phyloP scores from a whole-genome alignment of 2,113 vertebrate species.

The Rhynchomys soricoides region DNA sequence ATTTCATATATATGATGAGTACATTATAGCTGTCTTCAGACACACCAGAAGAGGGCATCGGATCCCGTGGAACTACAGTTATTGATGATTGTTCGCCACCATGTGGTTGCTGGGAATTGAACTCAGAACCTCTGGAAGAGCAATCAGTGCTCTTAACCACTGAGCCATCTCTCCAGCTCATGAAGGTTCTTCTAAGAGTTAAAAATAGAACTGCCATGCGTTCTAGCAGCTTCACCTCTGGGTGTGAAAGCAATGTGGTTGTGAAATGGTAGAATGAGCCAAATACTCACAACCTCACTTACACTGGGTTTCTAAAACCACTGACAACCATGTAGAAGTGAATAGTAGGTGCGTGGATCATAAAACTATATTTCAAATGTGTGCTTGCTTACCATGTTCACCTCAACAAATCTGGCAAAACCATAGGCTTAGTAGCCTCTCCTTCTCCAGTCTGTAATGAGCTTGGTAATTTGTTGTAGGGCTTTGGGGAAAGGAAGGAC shows the following conservation, averaged over 20 bases:
- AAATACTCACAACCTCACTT: background rate
- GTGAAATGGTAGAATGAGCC: background rate
- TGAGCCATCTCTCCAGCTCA: too few species aligned
- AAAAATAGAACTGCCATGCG: background rate
- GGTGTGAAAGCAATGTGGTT: background rate
- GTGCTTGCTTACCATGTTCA: background rate
- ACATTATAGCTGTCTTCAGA: too few species aligned
- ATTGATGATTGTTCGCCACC: too few species aligned
- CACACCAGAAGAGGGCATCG: too few species aligned
- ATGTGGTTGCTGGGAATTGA: too few species aligned
- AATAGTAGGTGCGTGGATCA: background rate
- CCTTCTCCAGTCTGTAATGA: background rate
- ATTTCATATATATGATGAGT: too few species aligned
- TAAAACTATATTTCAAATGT: background rate
- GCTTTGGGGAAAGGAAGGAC: background rate
- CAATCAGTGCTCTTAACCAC: too few species aligned
- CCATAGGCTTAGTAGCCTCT: background rate
- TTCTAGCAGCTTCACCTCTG: background rate
- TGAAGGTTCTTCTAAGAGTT: background rate
- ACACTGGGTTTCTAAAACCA: background rate
- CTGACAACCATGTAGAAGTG: background rate
- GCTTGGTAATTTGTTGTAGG: background rate
- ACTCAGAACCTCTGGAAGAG: too few species aligned
- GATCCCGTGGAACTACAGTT: too few species aligned
- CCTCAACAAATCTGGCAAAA: background rate